Evolutionary conservation across 2,888 invertebrate species (phyloP).

Genomic region (Andrena marginata): DNA sequence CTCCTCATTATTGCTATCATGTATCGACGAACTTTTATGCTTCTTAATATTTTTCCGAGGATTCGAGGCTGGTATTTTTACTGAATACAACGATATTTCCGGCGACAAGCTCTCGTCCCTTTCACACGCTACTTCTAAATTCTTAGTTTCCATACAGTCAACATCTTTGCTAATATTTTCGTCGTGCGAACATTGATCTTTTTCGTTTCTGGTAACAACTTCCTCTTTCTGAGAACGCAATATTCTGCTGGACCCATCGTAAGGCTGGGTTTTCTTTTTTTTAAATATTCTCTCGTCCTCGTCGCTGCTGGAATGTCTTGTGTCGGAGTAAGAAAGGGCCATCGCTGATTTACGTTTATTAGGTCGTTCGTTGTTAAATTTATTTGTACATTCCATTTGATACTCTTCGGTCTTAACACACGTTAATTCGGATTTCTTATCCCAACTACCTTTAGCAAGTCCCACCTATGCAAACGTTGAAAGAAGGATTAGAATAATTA

Average conservation of each 20-base stretch:
- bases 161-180: conserved; percentile 14
- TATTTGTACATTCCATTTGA: conserved; percentile 48
- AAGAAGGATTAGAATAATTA: conserved; percentile 75
- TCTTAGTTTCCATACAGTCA: conserved; percentile 21
- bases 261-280: conserved; percentile 56
- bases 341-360: conserved; percentile 70
- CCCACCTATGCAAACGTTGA: conserved; percentile 77
- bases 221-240: neutral
- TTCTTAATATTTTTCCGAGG: conserved; percentile 45
- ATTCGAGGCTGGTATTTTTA: conserved; percentile 70
- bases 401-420: conserved; percentile 52
- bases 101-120: conserved; percentile 28
- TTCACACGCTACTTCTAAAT: conserved; percentile 31
- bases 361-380: conserved; percentile 55
- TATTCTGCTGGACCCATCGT: conserved; percentile 13
- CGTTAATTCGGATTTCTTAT: conserved; percentile 60
- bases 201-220: neutral
- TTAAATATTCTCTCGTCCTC: conserved; percentile 64
- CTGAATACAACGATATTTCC: conserved; percentile 55
- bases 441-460: conserved; percentile 68
- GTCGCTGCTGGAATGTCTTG: conserved; percentile 58
- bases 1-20: conserved; percentile 17
- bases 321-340: conserved; percentile 34
- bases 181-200: conserved; percentile 11
- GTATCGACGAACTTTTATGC: conserved; percentile 26